phyloP scores from a whole-genome alignment of 2,113 vertebrate genomes.

The Bufo bufo region DNA sequence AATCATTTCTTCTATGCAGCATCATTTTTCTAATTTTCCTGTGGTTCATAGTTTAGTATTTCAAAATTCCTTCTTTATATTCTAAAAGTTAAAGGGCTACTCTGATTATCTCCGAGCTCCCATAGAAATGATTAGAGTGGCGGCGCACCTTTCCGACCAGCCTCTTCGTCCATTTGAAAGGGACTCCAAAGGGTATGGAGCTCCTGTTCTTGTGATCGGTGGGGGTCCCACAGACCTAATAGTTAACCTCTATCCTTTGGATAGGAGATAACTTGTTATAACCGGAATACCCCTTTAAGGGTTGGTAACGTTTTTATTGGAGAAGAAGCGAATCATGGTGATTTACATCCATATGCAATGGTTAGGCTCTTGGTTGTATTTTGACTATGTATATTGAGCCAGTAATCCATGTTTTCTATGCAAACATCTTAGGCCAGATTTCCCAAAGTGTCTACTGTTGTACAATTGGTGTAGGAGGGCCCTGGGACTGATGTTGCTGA shows the following conservation, averaged over 20 bases:
- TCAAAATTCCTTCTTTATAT: neutral
- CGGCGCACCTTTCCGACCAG: too few relatives aligned
- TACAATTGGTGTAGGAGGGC: neutral
- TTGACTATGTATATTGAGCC: neutral
- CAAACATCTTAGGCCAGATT: neutral
- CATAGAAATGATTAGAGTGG: too few relatives aligned
- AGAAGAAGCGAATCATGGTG: neutral
- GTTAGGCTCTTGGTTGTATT: neutral
- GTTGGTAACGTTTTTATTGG: neutral
- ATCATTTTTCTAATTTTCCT: neutral
- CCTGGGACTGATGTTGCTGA: neutral
- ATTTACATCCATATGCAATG: neutral
- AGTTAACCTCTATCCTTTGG: too few relatives aligned
- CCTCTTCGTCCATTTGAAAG: too few relatives aligned
- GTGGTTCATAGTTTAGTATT: neutral
- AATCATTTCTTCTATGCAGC: constrained; percentile 68
- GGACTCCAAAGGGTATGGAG: too few relatives aligned
- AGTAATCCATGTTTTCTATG: neutral
- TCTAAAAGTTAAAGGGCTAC: neutral
- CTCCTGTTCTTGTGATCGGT: too few relatives aligned
- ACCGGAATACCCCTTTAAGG: neutral
- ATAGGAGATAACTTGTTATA: too few relatives aligned
- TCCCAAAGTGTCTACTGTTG: neutral
- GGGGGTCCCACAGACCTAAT: too few relatives aligned
- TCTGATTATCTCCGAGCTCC: too few relatives aligned